A percentile compares a stretch with the other conserved stretches of the same genome.
Evolutionary conservation across 2,888 invertebrate genomes (phyloP).

Genomic region (Patella caerulea): DNA sequence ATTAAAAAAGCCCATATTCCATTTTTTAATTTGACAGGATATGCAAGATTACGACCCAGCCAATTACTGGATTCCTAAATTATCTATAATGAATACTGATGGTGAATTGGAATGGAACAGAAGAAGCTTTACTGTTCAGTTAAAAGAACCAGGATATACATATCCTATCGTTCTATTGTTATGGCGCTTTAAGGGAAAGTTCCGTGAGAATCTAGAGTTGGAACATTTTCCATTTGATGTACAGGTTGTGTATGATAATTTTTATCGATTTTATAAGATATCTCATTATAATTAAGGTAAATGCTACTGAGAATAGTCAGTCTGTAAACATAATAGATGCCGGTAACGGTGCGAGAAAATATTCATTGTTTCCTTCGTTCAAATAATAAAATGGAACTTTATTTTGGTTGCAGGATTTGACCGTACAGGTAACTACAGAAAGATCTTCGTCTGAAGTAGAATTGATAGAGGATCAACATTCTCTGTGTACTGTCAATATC

Average conservation of each 20-base stretch:
- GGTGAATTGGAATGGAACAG: slow-evolving; percentile 46
- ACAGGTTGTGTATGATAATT: slow-evolving; percentile 43
- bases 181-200: slow-evolving; percentile 59
- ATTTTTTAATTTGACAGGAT: slow-evolving; percentile 18
- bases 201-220: slow-evolving; percentile 57
- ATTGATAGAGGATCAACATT: slow-evolving; percentile 49
- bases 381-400: not conserved
- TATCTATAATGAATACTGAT: slow-evolving; percentile 52
- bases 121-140: slow-evolving; percentile 42
- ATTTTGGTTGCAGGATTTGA: slow-evolving; percentile 48
- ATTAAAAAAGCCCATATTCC: no score
- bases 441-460: slow-evolving; percentile 48
- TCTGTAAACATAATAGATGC: no score
- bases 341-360: no score
- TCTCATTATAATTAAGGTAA: no score
- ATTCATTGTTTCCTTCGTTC: no score
- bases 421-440: slow-evolving; percentile 52
- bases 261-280: no score
- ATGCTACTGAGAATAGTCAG: no score
- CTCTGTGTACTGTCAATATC: slow-evolving; percentile 53
- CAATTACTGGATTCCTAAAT: slow-evolving; percentile 53
- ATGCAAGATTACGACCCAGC: slow-evolving; percentile 32
- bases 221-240: slow-evolving; percentile 65
- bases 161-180: slow-evolving; percentile 50
- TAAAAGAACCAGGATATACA: slow-evolving; percentile 47